phyloP scores from a whole-genome alignment of 2,888 invertebrate species.

The Chirona hameri region DNA sequence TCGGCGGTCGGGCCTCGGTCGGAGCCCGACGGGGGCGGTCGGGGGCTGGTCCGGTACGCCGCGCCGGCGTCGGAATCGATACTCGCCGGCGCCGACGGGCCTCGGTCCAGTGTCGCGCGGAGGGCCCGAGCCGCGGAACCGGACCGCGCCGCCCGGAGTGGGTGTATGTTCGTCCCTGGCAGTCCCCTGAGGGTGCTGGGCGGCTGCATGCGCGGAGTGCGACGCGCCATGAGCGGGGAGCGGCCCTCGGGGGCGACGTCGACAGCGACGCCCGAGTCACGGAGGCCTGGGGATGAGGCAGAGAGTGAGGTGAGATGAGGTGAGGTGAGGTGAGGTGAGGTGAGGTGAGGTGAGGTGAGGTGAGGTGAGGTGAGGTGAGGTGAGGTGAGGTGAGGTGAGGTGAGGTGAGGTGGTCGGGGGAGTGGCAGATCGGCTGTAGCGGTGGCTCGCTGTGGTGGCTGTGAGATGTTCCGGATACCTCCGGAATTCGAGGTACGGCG shows the following conservation, averaged over 20 bases:
- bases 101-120: neutral
- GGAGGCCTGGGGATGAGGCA: neutral
- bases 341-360: neutral
- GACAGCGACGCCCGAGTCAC: slow-evolving; percentile 53
- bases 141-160: neutral
- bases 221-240: neutral
- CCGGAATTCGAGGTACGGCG: too few species aligned
- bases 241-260: neutral
- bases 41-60: neutral
- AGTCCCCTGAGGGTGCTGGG: neutral
- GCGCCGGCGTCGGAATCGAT: neutral
- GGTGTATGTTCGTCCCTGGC: neutral
- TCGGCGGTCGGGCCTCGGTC: too few species aligned
- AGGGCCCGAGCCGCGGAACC: neutral
- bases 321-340: neutral
- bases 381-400: neutral
- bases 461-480: neutral
- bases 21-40: neutral
- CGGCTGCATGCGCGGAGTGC: neutral
- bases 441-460: neutral
- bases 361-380: neutral
- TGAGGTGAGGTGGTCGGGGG: neutral
- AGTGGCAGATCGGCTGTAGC: neutral
- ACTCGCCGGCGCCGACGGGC: neutral
- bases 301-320: neutral